These are phyloP conservation scores for Napeogenes inachia DNA, from an alignment of 2,888 invertebrate species.

Conservation along the genomic window DNA sequence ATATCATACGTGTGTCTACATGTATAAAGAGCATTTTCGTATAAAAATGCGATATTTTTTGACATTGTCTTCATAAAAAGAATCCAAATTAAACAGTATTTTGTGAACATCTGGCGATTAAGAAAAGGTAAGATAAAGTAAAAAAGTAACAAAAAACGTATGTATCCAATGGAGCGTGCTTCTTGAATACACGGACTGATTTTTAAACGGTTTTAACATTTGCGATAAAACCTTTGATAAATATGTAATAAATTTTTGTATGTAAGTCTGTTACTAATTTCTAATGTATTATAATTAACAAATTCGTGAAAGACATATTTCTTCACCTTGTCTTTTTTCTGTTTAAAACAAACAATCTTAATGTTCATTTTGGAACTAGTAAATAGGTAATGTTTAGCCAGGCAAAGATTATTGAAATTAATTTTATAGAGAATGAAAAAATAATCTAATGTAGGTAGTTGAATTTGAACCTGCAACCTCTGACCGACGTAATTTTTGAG, in stretches of 20 bases:
- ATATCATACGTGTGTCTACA: background rate
- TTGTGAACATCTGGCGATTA: slow-evolving; percentile 56
- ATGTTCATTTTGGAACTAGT: too few species aligned
- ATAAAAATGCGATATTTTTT: background rate
- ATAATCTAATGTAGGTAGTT: too few species aligned
- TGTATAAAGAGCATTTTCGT: background rate
- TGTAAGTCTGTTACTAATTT: too few species aligned
- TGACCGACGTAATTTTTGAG: too few species aligned
- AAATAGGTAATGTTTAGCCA: too few species aligned
- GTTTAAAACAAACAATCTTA: too few species aligned
- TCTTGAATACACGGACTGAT: slow-evolving; percentile 54
- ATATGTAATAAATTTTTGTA: background rate
- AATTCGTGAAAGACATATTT: too few species aligned
- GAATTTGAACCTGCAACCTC: too few species aligned
- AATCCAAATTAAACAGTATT: slow-evolving; percentile 67
- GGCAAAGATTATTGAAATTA: too few species aligned
- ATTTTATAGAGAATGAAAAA: too few species aligned
- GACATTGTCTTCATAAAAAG: slow-evolving; percentile 29
- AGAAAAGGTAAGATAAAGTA: slow-evolving; percentile 34
- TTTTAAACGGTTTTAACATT: slow-evolving; percentile 38
- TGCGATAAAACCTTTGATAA: slow-evolving; percentile 29
- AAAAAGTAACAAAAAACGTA: background rate
- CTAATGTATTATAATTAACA: too few species aligned
- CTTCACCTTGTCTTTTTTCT: too few species aligned
- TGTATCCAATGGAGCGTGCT: slow-evolving; percentile 56